Evolutionary conservation across 2,888 invertebrate genomes (phyloP).

Genomic region (Epistrophella euchroma): DNA sequence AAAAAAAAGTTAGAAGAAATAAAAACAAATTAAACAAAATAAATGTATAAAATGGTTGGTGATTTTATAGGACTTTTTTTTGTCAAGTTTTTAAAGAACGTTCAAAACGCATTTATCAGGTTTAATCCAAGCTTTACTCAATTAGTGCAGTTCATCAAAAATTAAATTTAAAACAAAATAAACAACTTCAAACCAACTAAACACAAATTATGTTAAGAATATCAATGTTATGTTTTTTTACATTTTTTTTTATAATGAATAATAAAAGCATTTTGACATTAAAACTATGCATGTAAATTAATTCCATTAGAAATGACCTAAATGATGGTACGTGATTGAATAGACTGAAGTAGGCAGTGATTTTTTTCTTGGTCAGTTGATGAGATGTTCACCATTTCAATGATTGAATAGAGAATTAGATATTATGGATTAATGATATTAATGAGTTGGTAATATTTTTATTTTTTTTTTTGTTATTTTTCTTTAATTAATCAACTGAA

Average conservation of each 20-base stretch:
- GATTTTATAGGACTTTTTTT: not conserved
- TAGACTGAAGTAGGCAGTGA: constrained; percentile 48
- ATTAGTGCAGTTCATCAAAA: constrained; percentile 26
- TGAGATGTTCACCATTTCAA: constrained; percentile 54
- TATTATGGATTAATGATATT: constrained; percentile 33
- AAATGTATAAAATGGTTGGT: not conserved
- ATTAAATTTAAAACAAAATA: not conserved
- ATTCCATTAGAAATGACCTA: constrained; percentile 51
- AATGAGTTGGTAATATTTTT: constrained; percentile 44
- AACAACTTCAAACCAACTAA: constrained; percentile 36
- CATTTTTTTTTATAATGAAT: not conserved
- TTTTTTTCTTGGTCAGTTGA: constrained; percentile 45
- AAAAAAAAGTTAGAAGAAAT: not conserved
- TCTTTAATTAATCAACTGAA: constrained; percentile 56
- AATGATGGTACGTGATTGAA: constrained; percentile 17
- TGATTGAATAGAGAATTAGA: constrained; percentile 44
- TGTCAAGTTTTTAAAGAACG: not conserved
- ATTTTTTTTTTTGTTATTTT: constrained; percentile 30
- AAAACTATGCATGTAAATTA: constrained; percentile 22
- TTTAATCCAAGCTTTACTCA: constrained; percentile 18
- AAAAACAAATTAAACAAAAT: not conserved
- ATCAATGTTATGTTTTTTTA: not conserved
- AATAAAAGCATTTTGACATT: constrained; percentile 50
- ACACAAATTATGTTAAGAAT: constrained; percentile 31
- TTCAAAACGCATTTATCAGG: not conserved